Evolutionary conservation across 2,888 invertebrate species (phyloP), one percentile per base, ranked within the genome.

Genomic region (Oscheius sp.): DNA sequence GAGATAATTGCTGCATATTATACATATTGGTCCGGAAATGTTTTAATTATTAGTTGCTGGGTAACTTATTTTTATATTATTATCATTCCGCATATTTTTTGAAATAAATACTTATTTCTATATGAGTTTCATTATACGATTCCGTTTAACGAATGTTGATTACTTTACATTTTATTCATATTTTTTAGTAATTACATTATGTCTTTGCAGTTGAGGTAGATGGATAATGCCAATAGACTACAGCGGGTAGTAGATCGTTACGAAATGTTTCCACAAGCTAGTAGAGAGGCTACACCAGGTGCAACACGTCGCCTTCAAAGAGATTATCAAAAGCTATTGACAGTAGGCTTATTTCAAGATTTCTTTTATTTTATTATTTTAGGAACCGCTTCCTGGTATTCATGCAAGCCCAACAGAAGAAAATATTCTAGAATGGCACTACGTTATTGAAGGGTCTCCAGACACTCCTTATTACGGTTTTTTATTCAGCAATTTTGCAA

Each of bases 381-480:
- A 76, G 70, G 82, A 82, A 46, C 83, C 83, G 3, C 64, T 80
- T 3, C 79, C 82, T 29, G 83, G 82, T 3, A 83, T 84, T 43
- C 69, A 53, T 21, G 85, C 84, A 0, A 95, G 95, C 88, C 99
- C 99, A 73, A 91, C 96, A 70, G 95, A 95, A 29, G 93, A 94
- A 41, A 98, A 99, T 89, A 96, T 99, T 85, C 91, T 99, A 73
- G 96, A 97, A 92, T 99, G 99, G 94, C 95, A 96, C 90, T 99
- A 98, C 89, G 94, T 97, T 61, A 95, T 99, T 0, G 93, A 93
- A 89, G 99, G 99, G 1, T 97, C 98, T 35, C 95, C 95, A 89
- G 93, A 94, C 84, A 94, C 95, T 41, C 95, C 95, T 0, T 99
- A 96, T 89, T 94, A 94, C 88, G 87, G 85, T 85, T 55, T 49